Percentiles rank a stretch among this genome's conserved stretches.
phyloP scores from a whole-genome alignment of 2,888 invertebrate species.

The Ochropleura plecta region DNA sequence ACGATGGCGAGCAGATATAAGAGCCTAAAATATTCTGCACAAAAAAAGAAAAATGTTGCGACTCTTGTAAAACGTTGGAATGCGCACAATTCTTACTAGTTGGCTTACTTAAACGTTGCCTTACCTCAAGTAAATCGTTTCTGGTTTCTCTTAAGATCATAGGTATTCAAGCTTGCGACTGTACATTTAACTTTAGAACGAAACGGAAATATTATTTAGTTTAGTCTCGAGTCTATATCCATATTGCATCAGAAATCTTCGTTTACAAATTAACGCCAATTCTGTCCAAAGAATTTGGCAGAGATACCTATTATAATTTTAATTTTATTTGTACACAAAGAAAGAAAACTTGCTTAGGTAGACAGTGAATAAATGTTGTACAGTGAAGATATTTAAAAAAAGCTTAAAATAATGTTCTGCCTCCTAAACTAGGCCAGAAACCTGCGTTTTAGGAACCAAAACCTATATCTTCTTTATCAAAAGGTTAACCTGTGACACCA shows the following conservation, averaged over 20 bases:
- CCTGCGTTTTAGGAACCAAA: no score
- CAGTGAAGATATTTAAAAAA: no score
- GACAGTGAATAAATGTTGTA: no score
- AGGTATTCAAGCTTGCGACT: neutral
- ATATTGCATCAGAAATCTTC: neutral
- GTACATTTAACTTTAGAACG: neutral
- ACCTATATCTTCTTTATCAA: no score
- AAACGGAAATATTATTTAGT: slow-evolving; percentile 5
- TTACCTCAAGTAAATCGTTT: neutral
- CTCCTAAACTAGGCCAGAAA: no score
- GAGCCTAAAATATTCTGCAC: no score
- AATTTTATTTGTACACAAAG: no score
- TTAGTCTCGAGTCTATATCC: neutral
- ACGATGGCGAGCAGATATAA: no score
- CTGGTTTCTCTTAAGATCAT: neutral
- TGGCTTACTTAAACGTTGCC: neutral
- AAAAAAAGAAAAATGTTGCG: no score
- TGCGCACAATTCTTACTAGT: neutral
- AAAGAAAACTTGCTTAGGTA: no score
- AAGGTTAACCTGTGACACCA: no score
- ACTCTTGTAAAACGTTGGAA: neutral
- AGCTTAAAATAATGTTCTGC: no score
- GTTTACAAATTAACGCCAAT: neutral
- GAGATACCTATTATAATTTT: neutral
- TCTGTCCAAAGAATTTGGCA: neutral